Evolutionary conservation across 2,797 vertebrate genomes (phyloP).

Genomic region (Syngnathus acus): DNA sequence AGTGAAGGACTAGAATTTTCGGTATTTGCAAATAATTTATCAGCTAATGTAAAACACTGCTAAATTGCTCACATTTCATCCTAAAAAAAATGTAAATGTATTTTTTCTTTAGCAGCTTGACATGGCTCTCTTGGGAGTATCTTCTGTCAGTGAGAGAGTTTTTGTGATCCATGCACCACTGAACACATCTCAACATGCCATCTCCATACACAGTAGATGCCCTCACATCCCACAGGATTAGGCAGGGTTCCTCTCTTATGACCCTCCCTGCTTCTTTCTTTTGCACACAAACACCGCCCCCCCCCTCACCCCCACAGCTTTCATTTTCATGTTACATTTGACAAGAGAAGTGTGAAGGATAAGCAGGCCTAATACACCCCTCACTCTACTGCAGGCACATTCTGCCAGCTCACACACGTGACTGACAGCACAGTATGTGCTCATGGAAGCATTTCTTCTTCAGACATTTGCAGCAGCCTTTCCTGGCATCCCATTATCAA

Average conservation of each 20-base stretch:
- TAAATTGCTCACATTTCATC: constrained; percentile 12
- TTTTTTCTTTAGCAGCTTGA: constrained; percentile 45
- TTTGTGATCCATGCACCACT: constrained; percentile 65
- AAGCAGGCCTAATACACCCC: constrained; percentile 59
- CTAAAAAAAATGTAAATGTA: neutral
- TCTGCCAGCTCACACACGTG: constrained; percentile 64
- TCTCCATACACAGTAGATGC: constrained; percentile 65
- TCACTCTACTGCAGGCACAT: constrained; percentile 43
- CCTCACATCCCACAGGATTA: constrained; percentile 71
- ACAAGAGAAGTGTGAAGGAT: constrained; percentile 67
- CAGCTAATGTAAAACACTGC: constrained; percentile 19
- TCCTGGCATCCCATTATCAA: constrained; percentile 21
- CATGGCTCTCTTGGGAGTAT: constrained; percentile 52
- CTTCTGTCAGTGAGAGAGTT: constrained; percentile 63
- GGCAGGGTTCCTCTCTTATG: constrained; percentile 62
- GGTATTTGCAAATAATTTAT: neutral
- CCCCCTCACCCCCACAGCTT: constrained; percentile 30
- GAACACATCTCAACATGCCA: constrained; percentile 67
- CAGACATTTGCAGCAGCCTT: constrained; percentile 11
- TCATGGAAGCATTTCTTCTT: constrained; percentile 40
- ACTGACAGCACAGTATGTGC: constrained; percentile 62
- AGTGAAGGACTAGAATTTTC: neutral
- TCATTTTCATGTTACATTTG: constrained; percentile 64
- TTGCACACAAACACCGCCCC: constrained; percentile 21
- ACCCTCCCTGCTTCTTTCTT: constrained; percentile 38